phyloP scores from a whole-genome alignment of 2,888 invertebrate genomes.

The Amiota mariae region DNA sequence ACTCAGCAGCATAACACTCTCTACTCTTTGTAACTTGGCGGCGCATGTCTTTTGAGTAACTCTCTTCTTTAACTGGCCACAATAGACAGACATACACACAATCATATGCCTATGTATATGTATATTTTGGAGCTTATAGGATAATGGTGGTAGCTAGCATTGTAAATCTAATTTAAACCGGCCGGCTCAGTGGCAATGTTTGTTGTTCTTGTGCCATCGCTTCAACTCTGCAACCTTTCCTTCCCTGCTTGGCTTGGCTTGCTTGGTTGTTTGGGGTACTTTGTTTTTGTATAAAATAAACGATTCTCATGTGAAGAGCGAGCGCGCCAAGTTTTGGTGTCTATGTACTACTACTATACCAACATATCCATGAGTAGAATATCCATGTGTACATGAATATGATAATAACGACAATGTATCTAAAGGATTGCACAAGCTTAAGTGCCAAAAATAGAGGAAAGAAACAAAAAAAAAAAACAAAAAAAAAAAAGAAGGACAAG shows the following conservation, averaged over 20 bases:
- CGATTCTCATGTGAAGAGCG: slow-evolving; percentile 2
- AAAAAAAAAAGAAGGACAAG: background rate
- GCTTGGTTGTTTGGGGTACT: background rate
- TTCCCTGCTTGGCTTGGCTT: background rate
- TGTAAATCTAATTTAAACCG: slow-evolving; percentile 34
- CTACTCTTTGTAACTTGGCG: background rate
- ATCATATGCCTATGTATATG: background rate
- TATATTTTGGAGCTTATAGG: background rate
- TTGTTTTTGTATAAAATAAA: background rate
- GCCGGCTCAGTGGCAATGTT: slow-evolving; percentile 24
- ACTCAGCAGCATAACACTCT: background rate
- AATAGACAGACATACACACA: slow-evolving; percentile 2
- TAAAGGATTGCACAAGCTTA: slow-evolving; percentile 24
- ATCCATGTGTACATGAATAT: background rate
- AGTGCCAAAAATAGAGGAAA: slow-evolving; percentile 5
- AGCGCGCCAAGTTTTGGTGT: too few relatives aligned
- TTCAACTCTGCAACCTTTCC: background rate
- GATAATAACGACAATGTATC: slow-evolving; percentile 22
- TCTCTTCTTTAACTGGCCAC: slow-evolving; percentile 5
- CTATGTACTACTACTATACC: too few relatives aligned
- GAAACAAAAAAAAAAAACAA: slow-evolving; percentile 1
- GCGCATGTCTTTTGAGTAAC: background rate
- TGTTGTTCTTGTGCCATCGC: background rate
- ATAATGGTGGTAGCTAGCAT: slow-evolving; percentile 16
- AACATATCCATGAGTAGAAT: background rate